phyloP scores from a whole-genome alignment of 2,888 invertebrate genomes.

The Phengaris alcon region DNA sequence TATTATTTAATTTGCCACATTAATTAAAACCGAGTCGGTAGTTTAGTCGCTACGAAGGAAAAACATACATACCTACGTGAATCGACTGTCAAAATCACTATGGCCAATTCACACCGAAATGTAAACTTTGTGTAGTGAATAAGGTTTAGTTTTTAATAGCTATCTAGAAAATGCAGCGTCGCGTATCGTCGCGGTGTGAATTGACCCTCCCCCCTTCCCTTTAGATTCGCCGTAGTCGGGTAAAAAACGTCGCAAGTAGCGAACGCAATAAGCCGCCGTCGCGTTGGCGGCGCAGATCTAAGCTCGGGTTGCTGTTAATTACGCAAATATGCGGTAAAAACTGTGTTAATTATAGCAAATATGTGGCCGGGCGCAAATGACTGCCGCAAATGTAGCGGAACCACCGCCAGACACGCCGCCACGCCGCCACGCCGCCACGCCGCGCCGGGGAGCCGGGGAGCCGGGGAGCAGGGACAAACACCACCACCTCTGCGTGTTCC shows the following conservation, averaged over 20 bases:
- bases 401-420: constrained; percentile 51
- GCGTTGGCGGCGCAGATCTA: neutral
- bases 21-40: too few species aligned
- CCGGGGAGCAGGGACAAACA: neutral
- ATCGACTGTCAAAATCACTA: too few species aligned
- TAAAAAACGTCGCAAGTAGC: constrained; percentile 1
- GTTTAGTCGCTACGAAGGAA: too few species aligned
- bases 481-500: neutral
- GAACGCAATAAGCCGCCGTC: neutral
- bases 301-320: constrained; percentile 64
- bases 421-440: constrained; percentile 54
- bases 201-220: too few species aligned
- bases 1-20: too few species aligned
- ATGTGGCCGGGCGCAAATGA: constrained; percentile 36
- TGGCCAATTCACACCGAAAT: too few species aligned
- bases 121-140: too few species aligned
- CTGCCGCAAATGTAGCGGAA: constrained; percentile 39
- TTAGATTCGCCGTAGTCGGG: too few species aligned
- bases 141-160: too few species aligned
- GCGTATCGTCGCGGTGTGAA: too few species aligned
- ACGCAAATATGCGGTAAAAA: constrained; percentile 59
- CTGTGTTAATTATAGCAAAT: constrained; percentile 41
- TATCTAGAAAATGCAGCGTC: too few species aligned
- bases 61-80: too few species aligned
- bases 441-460: constrained; percentile 29